These are phyloP conservation scores for Odontocerum albicorne DNA, from an alignment of 2,888 invertebrate species.

Conservation along the genomic window DNA sequence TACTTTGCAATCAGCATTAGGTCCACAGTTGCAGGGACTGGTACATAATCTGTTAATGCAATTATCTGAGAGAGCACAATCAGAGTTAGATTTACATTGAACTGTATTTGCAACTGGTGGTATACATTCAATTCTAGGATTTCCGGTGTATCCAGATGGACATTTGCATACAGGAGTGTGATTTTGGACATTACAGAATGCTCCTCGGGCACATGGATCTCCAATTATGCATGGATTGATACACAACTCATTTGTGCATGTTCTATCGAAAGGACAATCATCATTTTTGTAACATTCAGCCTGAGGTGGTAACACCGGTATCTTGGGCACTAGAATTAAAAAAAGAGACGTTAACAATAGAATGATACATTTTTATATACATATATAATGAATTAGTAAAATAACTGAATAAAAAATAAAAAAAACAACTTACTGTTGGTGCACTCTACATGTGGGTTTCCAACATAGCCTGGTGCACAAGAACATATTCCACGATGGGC, in stretches of 20 bases:
- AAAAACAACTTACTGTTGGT: constrained; percentile 52
- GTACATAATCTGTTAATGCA: constrained; percentile 81
- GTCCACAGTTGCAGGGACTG: constrained; percentile 84
- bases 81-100: constrained; percentile 77
- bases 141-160: constrained; percentile 75
- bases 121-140: constrained; percentile 70
- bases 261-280: constrained; percentile 74
- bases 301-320: constrained; percentile 41
- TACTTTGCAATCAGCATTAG: constrained; percentile 80
- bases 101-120: constrained; percentile 68
- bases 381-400: not conserved
- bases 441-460: constrained; percentile 80
- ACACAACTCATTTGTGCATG: constrained; percentile 76
- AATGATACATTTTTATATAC: no score
- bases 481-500: constrained; percentile 77
- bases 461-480: constrained; percentile 76
- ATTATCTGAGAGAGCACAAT: constrained; percentile 80
- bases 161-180: constrained; percentile 80
- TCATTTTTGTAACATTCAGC: constrained; percentile 77
- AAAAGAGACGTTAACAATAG: constrained; percentile 1
- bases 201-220: constrained; percentile 74
- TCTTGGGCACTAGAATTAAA: constrained; percentile 40
- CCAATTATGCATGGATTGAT: constrained; percentile 72
- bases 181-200: constrained; percentile 79
- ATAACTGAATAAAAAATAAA: constrained; percentile 5